A percentile compares a stretch with the other conserved stretches of the same genome.
Conservation (phyloP, 2,797 vertebrate genomes). For the Sebastes hopkinsi region DNA sequence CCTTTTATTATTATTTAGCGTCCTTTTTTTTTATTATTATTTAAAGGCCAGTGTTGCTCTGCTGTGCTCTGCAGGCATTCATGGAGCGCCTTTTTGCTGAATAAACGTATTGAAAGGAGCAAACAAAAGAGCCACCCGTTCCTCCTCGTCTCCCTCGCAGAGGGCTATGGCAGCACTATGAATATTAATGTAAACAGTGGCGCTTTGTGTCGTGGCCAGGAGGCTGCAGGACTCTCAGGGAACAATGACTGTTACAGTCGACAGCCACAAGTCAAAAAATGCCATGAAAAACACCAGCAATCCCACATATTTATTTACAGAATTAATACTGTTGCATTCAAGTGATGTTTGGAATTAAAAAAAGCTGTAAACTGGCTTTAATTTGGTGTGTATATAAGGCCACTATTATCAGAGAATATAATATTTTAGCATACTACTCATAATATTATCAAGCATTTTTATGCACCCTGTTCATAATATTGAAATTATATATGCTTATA, state of each 20-base stretch:
- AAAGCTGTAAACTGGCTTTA: neutral
- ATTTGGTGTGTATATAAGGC: neutral
- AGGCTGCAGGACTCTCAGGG: slow-evolving; percentile 81
- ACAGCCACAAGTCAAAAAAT: slow-evolving; percentile 65
- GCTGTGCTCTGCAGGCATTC: slow-evolving; percentile 81
- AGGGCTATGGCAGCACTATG: slow-evolving; percentile 87
- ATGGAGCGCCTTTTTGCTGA: slow-evolving; percentile 84
- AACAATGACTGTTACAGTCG: slow-evolving; percentile 85
- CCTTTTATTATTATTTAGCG: slow-evolving; percentile 11
- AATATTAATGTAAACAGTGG: slow-evolving; percentile 90
- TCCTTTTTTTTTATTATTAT: neutral
- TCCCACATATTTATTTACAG: neutral
- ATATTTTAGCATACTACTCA: neutral
- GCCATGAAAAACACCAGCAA: slow-evolving; percentile 7
- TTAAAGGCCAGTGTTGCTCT: slow-evolving; percentile 55
- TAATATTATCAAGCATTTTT: neutral
- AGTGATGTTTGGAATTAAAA: neutral
- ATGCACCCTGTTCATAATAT: neutral
- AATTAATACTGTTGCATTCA: neutral
- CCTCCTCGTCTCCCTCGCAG: slow-evolving; percentile 83
- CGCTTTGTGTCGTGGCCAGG: slow-evolving; percentile 86
- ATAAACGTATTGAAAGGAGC: slow-evolving; percentile 88
- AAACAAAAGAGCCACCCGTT: slow-evolving; percentile 91
- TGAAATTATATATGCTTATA: neutral
- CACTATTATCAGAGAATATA: neutral